These are phyloP conservation scores for Oophaga sylvatica DNA, from an alignment of 2,797 vertebrate species.

Conservation along the genomic window DNA sequence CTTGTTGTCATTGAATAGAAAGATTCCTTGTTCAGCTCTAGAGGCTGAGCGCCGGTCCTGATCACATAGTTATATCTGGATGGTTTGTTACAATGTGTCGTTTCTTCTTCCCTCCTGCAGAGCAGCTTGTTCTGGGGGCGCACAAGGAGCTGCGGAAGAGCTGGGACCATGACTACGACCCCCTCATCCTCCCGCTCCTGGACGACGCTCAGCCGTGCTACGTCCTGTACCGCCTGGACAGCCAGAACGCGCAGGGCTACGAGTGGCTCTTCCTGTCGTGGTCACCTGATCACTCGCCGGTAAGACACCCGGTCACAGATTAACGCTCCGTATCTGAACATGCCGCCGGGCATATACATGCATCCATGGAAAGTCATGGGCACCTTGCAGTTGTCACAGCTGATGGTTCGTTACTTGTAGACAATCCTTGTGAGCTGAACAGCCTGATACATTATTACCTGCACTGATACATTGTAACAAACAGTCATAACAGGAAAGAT, in stretches of 20 bases:
- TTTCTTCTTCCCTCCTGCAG: conserved; percentile 68
- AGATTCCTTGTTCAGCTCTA: too few relatives aligned
- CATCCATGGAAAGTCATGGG: neutral
- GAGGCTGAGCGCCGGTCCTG: too few relatives aligned
- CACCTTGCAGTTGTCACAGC: neutral
- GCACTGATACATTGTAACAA: too few relatives aligned
- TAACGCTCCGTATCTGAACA: too few relatives aligned
- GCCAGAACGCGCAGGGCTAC: conserved; percentile 91
- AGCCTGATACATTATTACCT: too few relatives aligned
- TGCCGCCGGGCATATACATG: neutral
- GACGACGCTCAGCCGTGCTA: conserved; percentile 90
- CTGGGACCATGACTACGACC: conserved; percentile 94
- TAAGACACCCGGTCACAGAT: conserved; percentile 68
- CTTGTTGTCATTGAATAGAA: too few relatives aligned
- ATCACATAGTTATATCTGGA: neutral
- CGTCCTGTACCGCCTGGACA: conserved; percentile 93
- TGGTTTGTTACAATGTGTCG: neutral
- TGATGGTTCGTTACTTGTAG: neutral
- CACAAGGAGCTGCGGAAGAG: conserved; percentile 82
- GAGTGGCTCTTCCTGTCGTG: conserved; percentile 98
- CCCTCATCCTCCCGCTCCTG: conserved; percentile 87
- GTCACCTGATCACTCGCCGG: conserved; percentile 96
- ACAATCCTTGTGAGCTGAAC: too few relatives aligned
- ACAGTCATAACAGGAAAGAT: too few relatives aligned
- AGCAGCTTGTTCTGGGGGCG: conserved; percentile 91